Percentiles rank a stretch among this genome's conserved stretches.
phyloP scores from a whole-genome alignment of 1,140 invertebrate genomes.

The Saccostrea glomerata region DNA sequence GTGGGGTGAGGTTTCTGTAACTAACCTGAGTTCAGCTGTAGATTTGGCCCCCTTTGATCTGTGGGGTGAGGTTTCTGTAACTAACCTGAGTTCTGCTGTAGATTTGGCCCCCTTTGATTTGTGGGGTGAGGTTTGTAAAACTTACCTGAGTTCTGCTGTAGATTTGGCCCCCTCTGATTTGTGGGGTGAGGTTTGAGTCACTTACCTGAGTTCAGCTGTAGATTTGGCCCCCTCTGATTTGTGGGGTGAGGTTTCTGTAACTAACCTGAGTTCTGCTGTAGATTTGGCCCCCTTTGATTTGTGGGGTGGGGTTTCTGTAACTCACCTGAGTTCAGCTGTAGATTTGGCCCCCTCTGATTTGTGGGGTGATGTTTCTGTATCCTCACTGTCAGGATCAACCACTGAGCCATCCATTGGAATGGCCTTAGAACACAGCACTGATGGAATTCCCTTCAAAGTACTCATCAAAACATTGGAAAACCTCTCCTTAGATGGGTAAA shows the following conservation, averaged over 20 bases:
- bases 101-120: slow-evolving; percentile 60
- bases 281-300: slow-evolving; percentile 53
- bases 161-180: slow-evolving; percentile 60
- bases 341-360: slow-evolving; percentile 60
- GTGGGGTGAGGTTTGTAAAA: slow-evolving; percentile 47
- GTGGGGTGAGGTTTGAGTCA: slow-evolving; percentile 38
- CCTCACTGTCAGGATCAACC: slow-evolving; percentile 47
- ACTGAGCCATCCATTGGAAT: slow-evolving; percentile 69
- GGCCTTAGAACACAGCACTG: slow-evolving; percentile 67
- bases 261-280: too few relatives aligned
- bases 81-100: slow-evolving; percentile 52
- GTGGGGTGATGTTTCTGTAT: slow-evolving; percentile 49
- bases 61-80: not conserved
- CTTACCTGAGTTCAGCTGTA: too few relatives aligned
- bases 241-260: too few relatives aligned
- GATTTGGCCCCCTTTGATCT: too few relatives aligned
- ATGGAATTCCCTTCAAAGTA: slow-evolving; percentile 71
- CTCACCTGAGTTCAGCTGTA: slow-evolving; percentile 52
- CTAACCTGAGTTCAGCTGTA: too few relatives aligned
- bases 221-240: too few relatives aligned
- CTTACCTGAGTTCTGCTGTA: slow-evolving; percentile 52
- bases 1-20: too few relatives aligned
- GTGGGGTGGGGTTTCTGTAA: slow-evolving; percentile 16
- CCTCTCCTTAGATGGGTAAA: slow-evolving; percentile 71
- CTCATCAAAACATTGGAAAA: slow-evolving; percentile 66